These are phyloP conservation scores for Spisula solida DNA, from an alignment of 2,888 invertebrate species.

Conservation along the genomic window DNA sequence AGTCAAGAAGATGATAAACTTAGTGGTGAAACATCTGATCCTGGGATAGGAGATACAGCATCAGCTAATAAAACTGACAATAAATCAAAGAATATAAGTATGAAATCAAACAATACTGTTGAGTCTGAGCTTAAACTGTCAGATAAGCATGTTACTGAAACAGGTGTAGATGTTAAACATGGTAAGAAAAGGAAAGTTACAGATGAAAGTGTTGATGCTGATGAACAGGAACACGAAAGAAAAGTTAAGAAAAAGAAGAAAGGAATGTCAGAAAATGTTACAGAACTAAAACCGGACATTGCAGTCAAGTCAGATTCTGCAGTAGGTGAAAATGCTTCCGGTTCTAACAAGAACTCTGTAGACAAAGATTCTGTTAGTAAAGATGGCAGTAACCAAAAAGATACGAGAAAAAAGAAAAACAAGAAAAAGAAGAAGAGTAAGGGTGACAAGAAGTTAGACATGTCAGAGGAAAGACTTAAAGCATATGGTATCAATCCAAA, in stretches of 20 bases:
- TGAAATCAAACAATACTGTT: not conserved
- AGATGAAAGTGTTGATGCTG: not conserved
- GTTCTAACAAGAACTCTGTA: not conserved
- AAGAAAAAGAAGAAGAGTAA: constrained; percentile 71
- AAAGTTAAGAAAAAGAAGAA: constrained; percentile 44
- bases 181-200: constrained; percentile 36
- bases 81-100: not conserved
- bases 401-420: constrained; percentile 49
- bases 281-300: constrained; percentile 10
- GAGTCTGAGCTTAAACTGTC: not conserved
- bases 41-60: not conserved
- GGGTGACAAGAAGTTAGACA: constrained; percentile 68
- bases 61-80: not conserved
- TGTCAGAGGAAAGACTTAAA: constrained; percentile 93
- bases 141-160: constrained; percentile 6
- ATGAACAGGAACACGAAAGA: not conserved
- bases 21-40: constrained; percentile 24
- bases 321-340: not conserved
- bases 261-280: not conserved
- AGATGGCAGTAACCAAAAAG: not conserved
- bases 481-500: constrained; percentile 92
- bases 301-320: not conserved
- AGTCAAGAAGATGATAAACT: constrained; percentile 16
- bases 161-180: constrained; percentile 16
- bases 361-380: not conserved